These are phyloP conservation scores for Solenopsis invicta DNA, from an alignment of 1,140 invertebrate genomes.

Conservation along the genomic window DNA sequence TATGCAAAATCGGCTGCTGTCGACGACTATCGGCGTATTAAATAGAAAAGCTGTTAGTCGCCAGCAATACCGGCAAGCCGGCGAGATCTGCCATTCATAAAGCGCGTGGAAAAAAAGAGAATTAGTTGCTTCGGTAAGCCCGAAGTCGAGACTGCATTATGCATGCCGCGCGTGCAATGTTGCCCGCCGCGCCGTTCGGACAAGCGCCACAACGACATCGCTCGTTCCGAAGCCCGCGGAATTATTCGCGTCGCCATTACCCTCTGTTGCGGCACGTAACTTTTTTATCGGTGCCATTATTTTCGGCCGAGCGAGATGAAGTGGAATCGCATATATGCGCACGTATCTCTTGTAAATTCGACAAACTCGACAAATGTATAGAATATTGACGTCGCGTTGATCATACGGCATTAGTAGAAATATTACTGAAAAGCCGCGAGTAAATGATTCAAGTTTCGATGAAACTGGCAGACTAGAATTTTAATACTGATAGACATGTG, in stretches of 20 bases:
- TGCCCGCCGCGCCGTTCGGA: not conserved
- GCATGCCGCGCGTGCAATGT: not conserved
- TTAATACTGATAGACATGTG: constrained; percentile 36
- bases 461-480: constrained; percentile 5
- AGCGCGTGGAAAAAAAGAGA: not conserved
- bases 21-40: not conserved
- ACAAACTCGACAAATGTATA: constrained; percentile 3
- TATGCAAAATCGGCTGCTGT: constrained; percentile 31
- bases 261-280: constrained; percentile 34
- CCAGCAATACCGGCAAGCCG: not conserved
- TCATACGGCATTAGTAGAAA: constrained; percentile 23
- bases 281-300: constrained; percentile 54
- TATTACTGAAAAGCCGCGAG: not conserved
- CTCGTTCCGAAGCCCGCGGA: not conserved
- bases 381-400: constrained; percentile 34
- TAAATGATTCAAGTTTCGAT: constrained; percentile 13
- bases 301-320: constrained; percentile 9
- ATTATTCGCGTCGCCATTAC: constrained; percentile 27
- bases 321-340: not conserved
- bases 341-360: constrained; percentile 51
- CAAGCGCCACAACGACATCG: not conserved
- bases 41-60: not conserved
- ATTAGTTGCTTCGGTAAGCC: not conserved
- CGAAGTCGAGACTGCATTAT: not conserved
- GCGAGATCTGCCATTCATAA: not conserved